Base-by-base conservation (phyloP, 1,140 invertebrate species). In the Brachionus paranguensis region DNA sequence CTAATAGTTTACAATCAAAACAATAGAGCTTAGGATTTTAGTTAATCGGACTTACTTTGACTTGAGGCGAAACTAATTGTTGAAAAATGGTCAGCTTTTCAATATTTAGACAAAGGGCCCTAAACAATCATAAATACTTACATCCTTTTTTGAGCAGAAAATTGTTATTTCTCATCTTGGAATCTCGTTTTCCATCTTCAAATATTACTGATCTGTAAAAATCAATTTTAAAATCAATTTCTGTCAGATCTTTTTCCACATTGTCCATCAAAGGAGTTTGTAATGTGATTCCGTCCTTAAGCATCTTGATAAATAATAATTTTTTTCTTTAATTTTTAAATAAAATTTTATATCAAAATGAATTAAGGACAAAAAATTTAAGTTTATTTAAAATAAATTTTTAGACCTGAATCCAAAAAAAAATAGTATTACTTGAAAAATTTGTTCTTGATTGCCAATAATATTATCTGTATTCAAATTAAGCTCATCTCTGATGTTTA, bases 141-240 rank as follows among this genome's bases (percentile, higher is more conserved):
- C 72, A 76, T 2, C 72, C 72, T 76, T 76, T 76, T 76, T 50
- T 76, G 11, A 76, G 11, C 2, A 50, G n/a, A 50, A 76, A 76
- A 14, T 50, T 47, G 72, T 76, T 76, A 7, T 3, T 27, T 20
- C 27, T 47, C 14, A 76, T 76, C 12, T 76, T 76, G 2, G 72
- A 76, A 7, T 47, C 27, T 47, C 72, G 10, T 76, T 76, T 76
- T 27, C 20, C 43, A 12, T 76, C 72, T 27, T 47, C 45, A 12
- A 76, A 76, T 0, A 76, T 20, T 24, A 50, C 20, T 11, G 43
- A 24, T 50, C 47, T 47, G 45, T 76, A 76, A 76, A 37, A 76
- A 47, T 76, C 72, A 5, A 76, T 76, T 33, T 76, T 76, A 4
- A 27, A 76, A n/a, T 76, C 72, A 20, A 76, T 76, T 29, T 76